These are phyloP conservation scores for Mohoua ochrocephala DNA, from an alignment of 2,113 vertebrate species.

Conservation along the genomic window DNA sequence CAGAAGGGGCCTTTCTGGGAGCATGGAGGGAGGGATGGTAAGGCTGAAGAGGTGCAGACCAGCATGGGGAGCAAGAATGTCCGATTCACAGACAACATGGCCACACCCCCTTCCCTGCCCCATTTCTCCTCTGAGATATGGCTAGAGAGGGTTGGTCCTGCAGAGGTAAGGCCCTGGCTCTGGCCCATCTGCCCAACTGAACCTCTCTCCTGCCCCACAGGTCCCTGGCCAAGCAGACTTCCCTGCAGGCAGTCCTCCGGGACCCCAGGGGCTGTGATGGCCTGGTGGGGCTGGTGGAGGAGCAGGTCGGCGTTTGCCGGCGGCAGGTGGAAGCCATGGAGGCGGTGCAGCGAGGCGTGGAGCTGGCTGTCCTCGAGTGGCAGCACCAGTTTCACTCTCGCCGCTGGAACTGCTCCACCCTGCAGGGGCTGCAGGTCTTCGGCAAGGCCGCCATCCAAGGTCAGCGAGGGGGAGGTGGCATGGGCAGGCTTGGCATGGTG, in stretches of 20 bases:
- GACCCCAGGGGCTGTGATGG: constrained; percentile 66
- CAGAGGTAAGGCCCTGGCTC: neutral
- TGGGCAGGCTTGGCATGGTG: neutral
- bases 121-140: neutral
- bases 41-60: neutral
- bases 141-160: neutral
- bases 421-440: constrained; percentile 78
- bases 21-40: neutral
- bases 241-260: constrained; percentile 58
- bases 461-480: neutral
- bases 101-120: neutral
- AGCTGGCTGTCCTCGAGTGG: constrained; percentile 79
- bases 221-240: constrained; percentile 75
- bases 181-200: neutral
- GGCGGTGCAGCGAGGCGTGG: constrained; percentile 55
- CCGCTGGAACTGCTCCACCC: constrained; percentile 78
- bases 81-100: neutral
- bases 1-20: neutral
- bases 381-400: constrained; percentile 76
- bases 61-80: neutral
- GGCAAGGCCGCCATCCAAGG: constrained; percentile 76
- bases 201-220: constrained; percentile 30
- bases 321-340: constrained; percentile 77
- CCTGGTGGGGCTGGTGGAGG: constrained; percentile 71
- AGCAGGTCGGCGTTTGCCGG: constrained; percentile 73